These are phyloP conservation scores for Artibeus jamaicensis DNA, from an alignment of 2,797 vertebrate genomes.

Conservation along the genomic window DNA sequence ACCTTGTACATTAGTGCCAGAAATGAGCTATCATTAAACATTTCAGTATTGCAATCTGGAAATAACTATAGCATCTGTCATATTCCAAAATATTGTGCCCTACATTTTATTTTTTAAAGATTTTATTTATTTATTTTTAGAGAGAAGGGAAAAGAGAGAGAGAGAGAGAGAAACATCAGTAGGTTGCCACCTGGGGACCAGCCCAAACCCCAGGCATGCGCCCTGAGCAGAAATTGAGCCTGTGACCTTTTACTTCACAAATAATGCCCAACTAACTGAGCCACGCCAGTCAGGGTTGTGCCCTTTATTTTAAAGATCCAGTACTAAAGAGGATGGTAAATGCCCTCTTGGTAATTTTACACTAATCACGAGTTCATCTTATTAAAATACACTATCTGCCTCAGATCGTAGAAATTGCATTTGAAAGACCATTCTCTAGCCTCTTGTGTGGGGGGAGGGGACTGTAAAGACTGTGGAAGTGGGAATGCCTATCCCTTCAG, in stretches of 20 bases:
- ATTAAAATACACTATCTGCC: background rate
- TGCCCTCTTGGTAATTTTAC: background rate
- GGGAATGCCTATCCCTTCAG: background rate
- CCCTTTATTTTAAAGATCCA: background rate
- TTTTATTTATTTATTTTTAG: background rate
- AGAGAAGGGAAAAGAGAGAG: background rate
- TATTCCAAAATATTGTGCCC: background rate
- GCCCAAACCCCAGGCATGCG: background rate
- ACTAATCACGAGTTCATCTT: background rate
- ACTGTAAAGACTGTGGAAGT: background rate
- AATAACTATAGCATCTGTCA: background rate
- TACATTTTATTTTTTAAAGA: background rate
- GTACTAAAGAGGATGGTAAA: background rate
- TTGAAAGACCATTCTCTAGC: background rate
- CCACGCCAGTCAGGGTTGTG: background rate
- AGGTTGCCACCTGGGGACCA: background rate
- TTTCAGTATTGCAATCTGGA: background rate
- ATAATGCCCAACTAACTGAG: background rate
- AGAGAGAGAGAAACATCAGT: background rate
- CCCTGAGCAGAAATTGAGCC: background rate
- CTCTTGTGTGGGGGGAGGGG: background rate
- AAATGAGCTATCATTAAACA: slow-evolving; percentile 4
- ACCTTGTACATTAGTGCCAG: background rate
- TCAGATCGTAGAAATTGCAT: background rate
- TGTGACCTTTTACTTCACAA: background rate